These are phyloP conservation scores for Hermodice carunculata DNA, from an alignment of 2,888 invertebrate species.

Conservation along the genomic window DNA sequence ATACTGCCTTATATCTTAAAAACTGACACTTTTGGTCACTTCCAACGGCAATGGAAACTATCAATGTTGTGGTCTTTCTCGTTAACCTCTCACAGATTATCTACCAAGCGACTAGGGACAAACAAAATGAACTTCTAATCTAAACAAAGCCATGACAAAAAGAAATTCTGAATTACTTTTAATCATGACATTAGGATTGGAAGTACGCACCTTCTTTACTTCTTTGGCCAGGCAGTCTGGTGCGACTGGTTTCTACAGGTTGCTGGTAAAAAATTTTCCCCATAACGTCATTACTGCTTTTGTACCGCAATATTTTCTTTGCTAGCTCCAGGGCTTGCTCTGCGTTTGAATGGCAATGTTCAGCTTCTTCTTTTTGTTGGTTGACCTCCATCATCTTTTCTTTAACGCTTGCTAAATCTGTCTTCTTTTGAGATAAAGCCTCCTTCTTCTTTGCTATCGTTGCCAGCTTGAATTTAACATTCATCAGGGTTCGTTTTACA, in stretches of 20 bases:
- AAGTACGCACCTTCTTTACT: conserved; percentile 21
- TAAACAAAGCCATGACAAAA: too few relatives aligned
- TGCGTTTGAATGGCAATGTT: neutral
- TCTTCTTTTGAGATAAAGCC: neutral
- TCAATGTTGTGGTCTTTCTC: too few relatives aligned
- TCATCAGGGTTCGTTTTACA: conserved; percentile 46
- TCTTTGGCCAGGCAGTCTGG: conserved; percentile 27
- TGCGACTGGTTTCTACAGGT: conserved; percentile 43
- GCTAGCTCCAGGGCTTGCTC: conserved; percentile 45
- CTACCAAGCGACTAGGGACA: too few relatives aligned
- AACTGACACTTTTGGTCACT: too few relatives aligned
- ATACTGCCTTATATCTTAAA: too few relatives aligned
- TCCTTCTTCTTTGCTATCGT: conserved; percentile 39
- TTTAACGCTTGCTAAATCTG: too few relatives aligned
- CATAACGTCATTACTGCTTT: conserved; percentile 56
- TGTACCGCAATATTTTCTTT: conserved; percentile 49
- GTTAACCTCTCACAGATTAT: too few relatives aligned
- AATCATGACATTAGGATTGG: neutral
- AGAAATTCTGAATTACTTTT: too few relatives aligned
- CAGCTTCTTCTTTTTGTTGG: neutral
- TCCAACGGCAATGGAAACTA: too few relatives aligned
- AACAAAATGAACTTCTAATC: too few relatives aligned
- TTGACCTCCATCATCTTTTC: conserved; percentile 8
- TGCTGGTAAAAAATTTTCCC: conserved; percentile 59
- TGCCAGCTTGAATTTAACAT: conserved; percentile 47